Evolutionary conservation across 2,888 invertebrate genomes (phyloP), one percentile per base, ranked within the genome.

Genomic region (Digitonthophagus gazella): DNA sequence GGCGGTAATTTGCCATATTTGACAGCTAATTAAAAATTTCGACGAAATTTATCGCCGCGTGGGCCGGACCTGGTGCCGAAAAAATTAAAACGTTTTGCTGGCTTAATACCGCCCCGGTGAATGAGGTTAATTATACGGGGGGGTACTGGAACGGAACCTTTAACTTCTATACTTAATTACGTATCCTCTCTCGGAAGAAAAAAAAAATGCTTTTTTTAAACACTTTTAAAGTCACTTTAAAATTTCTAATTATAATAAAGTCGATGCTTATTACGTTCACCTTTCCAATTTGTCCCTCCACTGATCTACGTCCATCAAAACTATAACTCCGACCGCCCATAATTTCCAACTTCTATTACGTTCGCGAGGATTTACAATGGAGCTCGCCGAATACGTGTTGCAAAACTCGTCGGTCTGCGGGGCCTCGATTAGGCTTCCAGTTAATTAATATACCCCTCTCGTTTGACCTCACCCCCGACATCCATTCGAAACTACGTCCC

Each of bases 371-470:
- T 44, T 44, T 44, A 44, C 28, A 44, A 44, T 44, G 28, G 28
- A 44, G n/a, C 28, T 8, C 11, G 11, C 28, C 28, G 28, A 44
- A 44, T 44, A 44, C 28, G 28, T 44, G 28, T 44, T 44, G 28
- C 28, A 44, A 44, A 44, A 44, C 28, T 44, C 71, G 73, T 74
- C 72, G 72, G 73, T 72, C 74, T 74, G 71, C 74, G 73, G 69
- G 75, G 77, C 82, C 84, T 85, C 85, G 85, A 85, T 85, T 85
- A 85, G 84, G 83, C 84, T 84, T 84, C 84, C 84, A 84, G 84
- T 84, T 85, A 85, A 85, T 85, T 85, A 85, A 85, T 85, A 85
- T 84, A 83, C 83, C 83, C 82, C 28, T 44, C 28, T 6, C 28
- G 11, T 44, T 44, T 44, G 28, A 44, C 28, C 28, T 5, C 2